Evolutionary conservation across 1,140 invertebrate species (phyloP).

Genomic region (Solenopsis fugax): DNA sequence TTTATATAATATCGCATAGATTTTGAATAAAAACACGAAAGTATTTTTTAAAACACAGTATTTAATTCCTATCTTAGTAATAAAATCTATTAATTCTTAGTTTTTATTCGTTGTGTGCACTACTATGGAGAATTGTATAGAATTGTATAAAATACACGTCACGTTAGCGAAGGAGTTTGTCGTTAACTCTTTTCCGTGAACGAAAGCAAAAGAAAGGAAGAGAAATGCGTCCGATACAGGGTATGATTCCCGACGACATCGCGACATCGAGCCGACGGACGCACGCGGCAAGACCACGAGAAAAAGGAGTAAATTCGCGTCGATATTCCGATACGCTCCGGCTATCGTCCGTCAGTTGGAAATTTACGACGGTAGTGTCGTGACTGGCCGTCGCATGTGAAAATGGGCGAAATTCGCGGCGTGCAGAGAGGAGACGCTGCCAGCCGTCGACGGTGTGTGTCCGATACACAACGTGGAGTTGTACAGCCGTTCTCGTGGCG

Average conservation of each 20-base stretch:
- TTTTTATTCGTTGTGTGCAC: not conserved
- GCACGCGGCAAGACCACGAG: not conserved
- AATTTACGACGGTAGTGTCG: conserved; percentile 57
- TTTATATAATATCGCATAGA: not conserved
- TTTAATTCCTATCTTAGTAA: not conserved
- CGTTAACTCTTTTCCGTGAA: conserved; percentile 29
- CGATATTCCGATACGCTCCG: conserved; percentile 60
- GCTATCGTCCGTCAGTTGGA: conserved; percentile 54
- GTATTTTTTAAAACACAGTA: no score
- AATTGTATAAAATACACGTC: not conserved
- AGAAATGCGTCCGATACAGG: conserved; percentile 13
- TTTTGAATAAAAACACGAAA: not conserved
- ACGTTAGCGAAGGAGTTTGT: not conserved
- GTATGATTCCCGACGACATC: conserved; percentile 45
- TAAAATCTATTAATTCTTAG: not conserved
- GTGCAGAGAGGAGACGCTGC: conserved; percentile 38
- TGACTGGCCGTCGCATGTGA: conserved; percentile 51
- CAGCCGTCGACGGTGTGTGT: conserved; percentile 29
- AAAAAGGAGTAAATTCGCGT: conserved; percentile 52
- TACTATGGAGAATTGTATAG: not conserved
- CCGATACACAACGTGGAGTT: conserved; percentile 40
- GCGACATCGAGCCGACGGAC: conserved; percentile 21
- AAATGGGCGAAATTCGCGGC: conserved; percentile 40
- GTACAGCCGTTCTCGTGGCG: conserved; percentile 50
- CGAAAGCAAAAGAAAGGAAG: not conserved